Evolutionary conservation across 2,888 invertebrate genomes (phyloP).

Genomic region (Eristalinus aeneus): DNA sequence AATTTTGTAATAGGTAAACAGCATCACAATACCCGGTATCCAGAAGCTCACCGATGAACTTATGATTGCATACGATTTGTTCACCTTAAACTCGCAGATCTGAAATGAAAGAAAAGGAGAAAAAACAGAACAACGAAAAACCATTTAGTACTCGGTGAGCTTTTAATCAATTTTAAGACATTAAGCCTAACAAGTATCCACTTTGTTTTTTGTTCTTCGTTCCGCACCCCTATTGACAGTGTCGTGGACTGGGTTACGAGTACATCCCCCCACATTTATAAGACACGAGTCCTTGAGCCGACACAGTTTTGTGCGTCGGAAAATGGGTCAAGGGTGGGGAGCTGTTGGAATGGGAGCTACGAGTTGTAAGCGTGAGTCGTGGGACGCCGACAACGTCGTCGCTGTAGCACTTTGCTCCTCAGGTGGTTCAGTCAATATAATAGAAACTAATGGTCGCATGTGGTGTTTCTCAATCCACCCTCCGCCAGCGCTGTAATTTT

Average conservation of each 20-base stretch:
- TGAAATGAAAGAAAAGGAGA: constrained; percentile 70
- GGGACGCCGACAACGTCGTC: neutral
- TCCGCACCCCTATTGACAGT: neutral
- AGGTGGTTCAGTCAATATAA: constrained; percentile 56
- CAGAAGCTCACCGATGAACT: constrained; percentile 96
- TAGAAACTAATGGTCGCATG: constrained; percentile 49
- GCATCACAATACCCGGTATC: constrained; percentile 96
- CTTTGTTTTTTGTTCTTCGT: neutral
- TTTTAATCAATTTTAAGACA: constrained; percentile 14
- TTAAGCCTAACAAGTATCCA: neutral
- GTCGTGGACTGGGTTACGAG: neutral
- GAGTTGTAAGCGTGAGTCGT: neutral
- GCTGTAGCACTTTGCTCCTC: constrained; percentile 19
- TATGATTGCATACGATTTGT: constrained; percentile 92
- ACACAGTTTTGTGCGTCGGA: constrained; percentile 27
- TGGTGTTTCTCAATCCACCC: constrained; percentile 16
- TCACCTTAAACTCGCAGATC: constrained; percentile 91
- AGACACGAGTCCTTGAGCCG: constrained; percentile 21
- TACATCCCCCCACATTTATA: constrained; percentile 20
- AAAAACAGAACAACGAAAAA: neutral
- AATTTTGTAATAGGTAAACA: constrained; percentile 94
- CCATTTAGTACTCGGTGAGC: neutral
- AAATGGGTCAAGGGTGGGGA: constrained; percentile 57
- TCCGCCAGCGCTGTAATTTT: neutral
- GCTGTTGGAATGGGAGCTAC: neutral